Conservation (phyloP, 2,797 vertebrate species). For the Smutsia temminckii region DNA sequence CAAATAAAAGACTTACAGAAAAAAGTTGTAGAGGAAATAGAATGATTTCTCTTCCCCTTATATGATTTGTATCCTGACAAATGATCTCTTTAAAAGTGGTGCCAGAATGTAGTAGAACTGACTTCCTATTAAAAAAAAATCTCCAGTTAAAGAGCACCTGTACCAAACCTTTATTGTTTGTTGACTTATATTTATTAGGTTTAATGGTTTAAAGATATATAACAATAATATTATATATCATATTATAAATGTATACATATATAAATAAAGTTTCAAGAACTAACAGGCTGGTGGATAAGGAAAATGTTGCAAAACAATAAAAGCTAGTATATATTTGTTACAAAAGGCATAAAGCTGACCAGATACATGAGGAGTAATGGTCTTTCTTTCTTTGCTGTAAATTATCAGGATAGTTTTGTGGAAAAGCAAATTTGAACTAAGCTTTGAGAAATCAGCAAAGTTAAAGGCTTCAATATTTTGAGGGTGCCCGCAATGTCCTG, state of each 20-base stretch:
- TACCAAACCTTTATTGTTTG: not conserved
- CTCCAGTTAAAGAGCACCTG: not conserved
- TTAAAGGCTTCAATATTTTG: not conserved
- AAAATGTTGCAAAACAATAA: conserved; percentile 16
- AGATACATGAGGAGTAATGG: not conserved
- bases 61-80: not conserved
- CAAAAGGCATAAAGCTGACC: not conserved
- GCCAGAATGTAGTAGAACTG: not conserved
- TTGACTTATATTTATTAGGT: not conserved
- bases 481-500: not conserved
- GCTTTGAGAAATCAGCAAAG: not conserved
- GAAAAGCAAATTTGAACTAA: conserved; percentile 10
- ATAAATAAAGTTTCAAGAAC: conserved; percentile 39
- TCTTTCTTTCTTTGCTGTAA: not conserved
- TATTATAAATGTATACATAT: not conserved
- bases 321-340: not conserved
- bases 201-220: not conserved
- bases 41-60: conserved; percentile 16
- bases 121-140: not conserved
- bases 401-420: not conserved
- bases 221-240: too few species aligned
- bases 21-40: conserved; percentile 52
- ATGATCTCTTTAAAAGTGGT: conserved; percentile 52
- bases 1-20: conserved; percentile 34
- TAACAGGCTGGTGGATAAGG: not conserved